Evolutionary conservation across 2,888 invertebrate genomes (phyloP).

Genomic region (Clistopyga incitator): DNA sequence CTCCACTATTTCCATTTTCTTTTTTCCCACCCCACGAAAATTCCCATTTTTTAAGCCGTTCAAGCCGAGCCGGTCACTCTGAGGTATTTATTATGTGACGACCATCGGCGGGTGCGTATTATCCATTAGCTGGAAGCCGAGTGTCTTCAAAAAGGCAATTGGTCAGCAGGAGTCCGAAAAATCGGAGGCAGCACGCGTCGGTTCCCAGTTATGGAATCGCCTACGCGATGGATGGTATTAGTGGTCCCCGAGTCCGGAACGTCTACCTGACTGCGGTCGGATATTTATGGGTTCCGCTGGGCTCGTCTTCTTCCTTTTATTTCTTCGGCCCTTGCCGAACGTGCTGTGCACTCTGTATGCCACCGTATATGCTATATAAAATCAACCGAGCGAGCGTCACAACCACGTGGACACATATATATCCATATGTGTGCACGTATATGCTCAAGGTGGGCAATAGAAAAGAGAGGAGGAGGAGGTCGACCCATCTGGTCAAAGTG

Average conservation of each 20-base stretch:
- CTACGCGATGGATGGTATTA: constrained; percentile 43
- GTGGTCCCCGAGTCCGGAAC: constrained; percentile 22
- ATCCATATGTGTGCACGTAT: neutral
- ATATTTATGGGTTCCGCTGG: constrained; percentile 59
- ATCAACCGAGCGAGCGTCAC: constrained; percentile 56
- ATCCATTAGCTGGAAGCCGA: constrained; percentile 20
- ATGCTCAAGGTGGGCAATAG: constrained; percentile 42
- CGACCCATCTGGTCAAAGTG: constrained; percentile 81
- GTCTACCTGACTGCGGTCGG: constrained; percentile 50
- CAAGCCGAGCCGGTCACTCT: no score
- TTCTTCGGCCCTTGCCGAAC: constrained; percentile 24
- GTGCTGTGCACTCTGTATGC: constrained; percentile 26
- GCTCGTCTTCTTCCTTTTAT: constrained; percentile 26
- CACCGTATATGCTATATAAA: constrained; percentile 54
- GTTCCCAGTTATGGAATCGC: neutral
- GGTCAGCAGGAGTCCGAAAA: constrained; percentile 29
- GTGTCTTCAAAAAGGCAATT: constrained; percentile 16
- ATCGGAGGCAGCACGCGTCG: constrained; percentile 32
- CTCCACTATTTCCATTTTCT: no score
- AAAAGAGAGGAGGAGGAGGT: constrained; percentile 45
- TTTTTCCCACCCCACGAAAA: no score
- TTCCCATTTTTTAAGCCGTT: no score
- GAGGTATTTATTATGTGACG: constrained; percentile 7
- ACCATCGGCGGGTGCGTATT: constrained; percentile 5
- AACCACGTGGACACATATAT: neutral